A percentile compares a stretch with the other conserved stretches of the same genome.
Evolutionary conservation across 2,888 invertebrate species (phyloP).

Genomic region (Spisula subtruncata): DNA sequence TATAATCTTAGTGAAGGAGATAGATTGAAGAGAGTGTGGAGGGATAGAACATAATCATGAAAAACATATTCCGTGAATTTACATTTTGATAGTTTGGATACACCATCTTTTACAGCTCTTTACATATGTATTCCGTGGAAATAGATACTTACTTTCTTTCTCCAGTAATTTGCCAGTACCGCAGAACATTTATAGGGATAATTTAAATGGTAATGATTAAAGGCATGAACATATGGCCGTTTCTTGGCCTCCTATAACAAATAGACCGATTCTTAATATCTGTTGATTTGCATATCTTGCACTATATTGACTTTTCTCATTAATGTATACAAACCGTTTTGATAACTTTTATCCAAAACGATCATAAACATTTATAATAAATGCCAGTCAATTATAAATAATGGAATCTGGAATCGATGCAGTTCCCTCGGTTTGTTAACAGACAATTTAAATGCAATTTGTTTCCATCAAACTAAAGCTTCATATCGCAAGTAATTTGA

Average conservation of each 20-base stretch:
- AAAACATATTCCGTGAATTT: slow-evolving; percentile 27
- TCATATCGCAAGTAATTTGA: too few relatives aligned
- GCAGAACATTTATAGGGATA: slow-evolving; percentile 11
- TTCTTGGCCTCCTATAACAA: neutral
- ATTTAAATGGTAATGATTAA: slow-evolving; percentile 23
- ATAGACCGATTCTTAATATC: neutral
- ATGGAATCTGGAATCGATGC: too few relatives aligned
- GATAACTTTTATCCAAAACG: neutral
- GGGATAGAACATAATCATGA: slow-evolving; percentile 23
- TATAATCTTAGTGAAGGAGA: neutral
- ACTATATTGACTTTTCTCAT: neutral
- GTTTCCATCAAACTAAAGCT: too few relatives aligned
- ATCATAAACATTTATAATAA: neutral
- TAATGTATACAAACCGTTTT: neutral
- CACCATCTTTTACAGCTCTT: slow-evolving; percentile 22
- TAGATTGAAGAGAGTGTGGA: neutral
- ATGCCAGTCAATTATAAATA: too few relatives aligned
- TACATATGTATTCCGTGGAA: slow-evolving; percentile 31
- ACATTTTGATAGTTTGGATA: slow-evolving; percentile 24
- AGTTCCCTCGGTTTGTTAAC: too few relatives aligned
- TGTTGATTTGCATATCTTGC: neutral
- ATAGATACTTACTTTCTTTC: slow-evolving; percentile 25
- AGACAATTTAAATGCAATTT: too few relatives aligned
- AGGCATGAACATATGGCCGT: slow-evolving; percentile 13
- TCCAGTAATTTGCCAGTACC: slow-evolving; percentile 9